Percentiles rank a stretch among this genome's conserved stretches.
These are phyloP conservation scores for Eulemur albifrons DNA, from an alignment of 2,797 vertebrate genomes.

Conservation along the genomic window DNA sequence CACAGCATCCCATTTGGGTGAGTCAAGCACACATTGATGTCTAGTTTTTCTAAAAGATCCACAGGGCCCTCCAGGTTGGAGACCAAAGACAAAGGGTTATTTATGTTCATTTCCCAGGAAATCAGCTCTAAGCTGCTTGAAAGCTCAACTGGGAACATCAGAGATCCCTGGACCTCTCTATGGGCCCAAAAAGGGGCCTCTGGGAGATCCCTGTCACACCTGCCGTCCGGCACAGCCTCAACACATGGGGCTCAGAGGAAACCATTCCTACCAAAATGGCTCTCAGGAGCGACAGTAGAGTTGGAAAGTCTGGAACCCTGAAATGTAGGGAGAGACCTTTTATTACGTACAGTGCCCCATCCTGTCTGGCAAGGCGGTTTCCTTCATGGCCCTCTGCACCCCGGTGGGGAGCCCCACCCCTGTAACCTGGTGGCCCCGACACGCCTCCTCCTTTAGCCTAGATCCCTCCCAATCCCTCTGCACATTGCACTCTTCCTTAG, in stretches of 20 bases:
- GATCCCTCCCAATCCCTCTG: not conserved
- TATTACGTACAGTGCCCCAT: fast-evolving
- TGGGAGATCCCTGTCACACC: not conserved
- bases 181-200: not conserved
- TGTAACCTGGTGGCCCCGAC: not conserved
- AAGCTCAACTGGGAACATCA: not conserved
- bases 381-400: not conserved
- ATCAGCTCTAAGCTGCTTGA: not conserved
- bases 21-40: not conserved
- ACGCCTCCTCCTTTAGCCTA: not conserved
- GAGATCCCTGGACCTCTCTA: not conserved
- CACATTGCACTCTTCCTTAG: not conserved
- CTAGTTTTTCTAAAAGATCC: not conserved
- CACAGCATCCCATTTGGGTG: not conserved
- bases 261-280: not conserved
- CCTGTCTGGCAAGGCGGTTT: not conserved
- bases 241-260: not conserved
- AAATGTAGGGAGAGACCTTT: not conserved
- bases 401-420: not conserved
- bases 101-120: not conserved
- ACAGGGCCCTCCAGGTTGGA: not conserved
- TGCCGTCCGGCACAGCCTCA: not conserved
- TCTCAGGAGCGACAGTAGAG: not conserved
- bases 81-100: not conserved
- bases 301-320: not conserved